phyloP scores from a whole-genome alignment of 1,140 invertebrate genomes.

The Sinonovacula constricta region DNA sequence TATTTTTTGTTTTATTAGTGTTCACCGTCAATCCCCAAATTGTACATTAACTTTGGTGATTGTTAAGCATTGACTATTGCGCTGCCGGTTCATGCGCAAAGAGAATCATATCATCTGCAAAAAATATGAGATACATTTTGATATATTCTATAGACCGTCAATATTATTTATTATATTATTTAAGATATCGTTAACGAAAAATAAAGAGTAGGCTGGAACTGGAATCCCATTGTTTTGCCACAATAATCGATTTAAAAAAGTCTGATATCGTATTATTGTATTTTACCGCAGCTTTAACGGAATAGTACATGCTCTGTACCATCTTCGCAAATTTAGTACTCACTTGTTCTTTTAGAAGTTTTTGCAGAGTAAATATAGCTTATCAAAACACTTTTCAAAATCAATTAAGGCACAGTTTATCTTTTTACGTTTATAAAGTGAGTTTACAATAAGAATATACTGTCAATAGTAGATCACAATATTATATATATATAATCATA shows the following conservation, averaged over 20 bases:
- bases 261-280: background rate
- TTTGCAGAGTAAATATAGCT: conserved; percentile 13
- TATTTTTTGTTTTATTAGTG: too few species aligned
- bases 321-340: conserved; percentile 7
- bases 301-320: background rate
- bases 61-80: too few species aligned
- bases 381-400: conserved; percentile 24
- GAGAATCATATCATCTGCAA: too few species aligned
- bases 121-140: conserved; percentile 8
- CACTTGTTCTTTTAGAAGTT: conserved; percentile 4
- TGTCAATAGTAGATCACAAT: too few species aligned
- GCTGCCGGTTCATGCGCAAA: too few species aligned
- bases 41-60: too few species aligned
- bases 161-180: conserved; percentile 8
- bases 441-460: conserved; percentile 19
- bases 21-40: too few species aligned
- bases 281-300: conserved; percentile 3
- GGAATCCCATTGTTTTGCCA: conserved; percentile 23
- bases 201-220: conserved; percentile 21
- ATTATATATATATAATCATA: too few species aligned
- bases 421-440: background rate
- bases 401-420: background rate
- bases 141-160: conserved; percentile 7
- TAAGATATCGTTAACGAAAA: conserved; percentile 21
- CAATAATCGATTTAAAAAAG: conserved; percentile 27